Conservation (phyloP, 2,797 vertebrate species). For the Artibeus lituratus region DNA sequence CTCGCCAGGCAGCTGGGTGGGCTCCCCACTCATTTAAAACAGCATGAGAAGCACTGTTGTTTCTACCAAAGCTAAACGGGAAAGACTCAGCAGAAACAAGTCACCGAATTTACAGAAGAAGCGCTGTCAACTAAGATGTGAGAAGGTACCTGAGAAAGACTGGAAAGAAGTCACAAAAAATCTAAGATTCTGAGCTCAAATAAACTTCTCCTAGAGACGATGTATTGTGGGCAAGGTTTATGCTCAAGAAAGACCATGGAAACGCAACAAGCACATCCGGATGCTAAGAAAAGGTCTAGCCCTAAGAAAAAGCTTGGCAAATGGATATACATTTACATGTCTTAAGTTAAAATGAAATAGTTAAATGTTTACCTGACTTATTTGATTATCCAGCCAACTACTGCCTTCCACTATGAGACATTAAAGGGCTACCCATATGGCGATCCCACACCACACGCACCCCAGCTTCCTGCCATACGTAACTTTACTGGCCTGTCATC, state of each 20-base stretch:
- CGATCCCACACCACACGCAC: neutral
- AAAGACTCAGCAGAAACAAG: neutral
- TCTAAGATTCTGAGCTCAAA: neutral
- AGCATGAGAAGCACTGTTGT: neutral
- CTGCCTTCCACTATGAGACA: neutral
- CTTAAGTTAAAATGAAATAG: slow-evolving; percentile 42
- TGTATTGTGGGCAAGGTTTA: neutral
- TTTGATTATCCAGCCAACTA: slow-evolving; percentile 34
- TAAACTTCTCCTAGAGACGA: neutral
- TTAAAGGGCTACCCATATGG: slow-evolving; percentile 9
- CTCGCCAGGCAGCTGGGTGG: neutral
- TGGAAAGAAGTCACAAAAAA: neutral
- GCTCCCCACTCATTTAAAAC: neutral
- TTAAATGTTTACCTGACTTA: slow-evolving; percentile 51
- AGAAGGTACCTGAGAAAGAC: neutral
- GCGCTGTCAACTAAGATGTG: neutral
- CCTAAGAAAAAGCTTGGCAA: slow-evolving; percentile 33
- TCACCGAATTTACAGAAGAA: neutral
- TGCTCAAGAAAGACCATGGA: neutral
- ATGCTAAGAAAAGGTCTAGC: neutral
- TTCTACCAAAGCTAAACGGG: neutral
- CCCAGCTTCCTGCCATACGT: slow-evolving; percentile 46
- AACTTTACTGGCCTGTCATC: neutral
- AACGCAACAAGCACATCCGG: neutral
- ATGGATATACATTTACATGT: neutral